These are phyloP conservation scores for Mantis religiosa DNA, from an alignment of 2,888 invertebrate species.

Conservation along the genomic window DNA sequence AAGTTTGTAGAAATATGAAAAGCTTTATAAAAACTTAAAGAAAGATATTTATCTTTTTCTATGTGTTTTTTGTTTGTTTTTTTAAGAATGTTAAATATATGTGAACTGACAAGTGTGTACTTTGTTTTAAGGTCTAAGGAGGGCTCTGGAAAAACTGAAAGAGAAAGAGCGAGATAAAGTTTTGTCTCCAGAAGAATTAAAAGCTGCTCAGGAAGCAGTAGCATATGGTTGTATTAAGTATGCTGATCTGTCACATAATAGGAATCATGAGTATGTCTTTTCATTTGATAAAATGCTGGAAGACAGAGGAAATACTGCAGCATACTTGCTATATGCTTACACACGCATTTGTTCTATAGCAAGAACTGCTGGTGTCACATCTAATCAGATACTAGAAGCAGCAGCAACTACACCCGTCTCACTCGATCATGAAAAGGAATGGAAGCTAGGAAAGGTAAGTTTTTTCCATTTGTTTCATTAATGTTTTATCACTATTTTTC, in stretches of 20 bases:
- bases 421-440: slow-evolving; percentile 86
- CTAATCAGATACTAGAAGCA: slow-evolving; percentile 58
- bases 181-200: slow-evolving; percentile 74
- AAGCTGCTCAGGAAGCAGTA: slow-evolving; percentile 80
- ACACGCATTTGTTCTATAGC: slow-evolving; percentile 91
- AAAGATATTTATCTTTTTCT: no score
- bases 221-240: slow-evolving; percentile 99
- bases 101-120: not conserved
- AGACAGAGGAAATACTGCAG: slow-evolving; percentile 97
- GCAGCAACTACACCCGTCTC: slow-evolving; percentile 58
- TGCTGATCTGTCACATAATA: slow-evolving; percentile 91
- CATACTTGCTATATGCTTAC: slow-evolving; percentile 90
- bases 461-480: no score
- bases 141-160: slow-evolving; percentile 74
- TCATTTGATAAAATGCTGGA: slow-evolving; percentile 99
- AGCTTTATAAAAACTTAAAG: no score
- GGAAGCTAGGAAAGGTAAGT: slow-evolving; percentile 80
- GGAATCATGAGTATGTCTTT: slow-evolving; percentile 92
- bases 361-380: slow-evolving; percentile 66
- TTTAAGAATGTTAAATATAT: no score
- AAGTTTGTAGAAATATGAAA: no score
- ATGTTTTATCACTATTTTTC: no score
- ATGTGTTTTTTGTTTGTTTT: no score
- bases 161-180: slow-evolving; percentile 86
- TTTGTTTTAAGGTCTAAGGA: slow-evolving; percentile 55